Base-by-base conservation (phyloP, 2,113 vertebrate genomes). In the Dicerorhinus sumatrensis region DNA sequence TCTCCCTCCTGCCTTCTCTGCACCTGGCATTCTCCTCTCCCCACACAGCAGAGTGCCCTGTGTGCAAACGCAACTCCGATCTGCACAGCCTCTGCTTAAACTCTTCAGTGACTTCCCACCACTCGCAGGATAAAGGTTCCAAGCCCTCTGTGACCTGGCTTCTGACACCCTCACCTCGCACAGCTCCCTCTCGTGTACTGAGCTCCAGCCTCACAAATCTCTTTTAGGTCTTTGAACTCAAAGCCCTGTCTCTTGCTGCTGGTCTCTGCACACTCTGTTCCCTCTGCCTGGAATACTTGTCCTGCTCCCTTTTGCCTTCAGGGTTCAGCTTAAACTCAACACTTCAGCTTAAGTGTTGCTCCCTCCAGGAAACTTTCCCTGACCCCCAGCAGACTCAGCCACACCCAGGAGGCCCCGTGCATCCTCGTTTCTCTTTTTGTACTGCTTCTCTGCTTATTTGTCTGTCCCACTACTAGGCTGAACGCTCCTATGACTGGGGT, bases 181-280 rank as follows among this genome's bases (percentile, higher is more conserved):
- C 21, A 10, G 2, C 10, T 67, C n/a, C 21, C 4, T 67, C 46
- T 54, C 0, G 8, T 33, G 17, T 42, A 3, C 48, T 23, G 39
- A 51, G 54, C n/a, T 27, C 29, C 6, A 4, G 82, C 8, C 29
- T 48, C 48, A 73, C 0, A 3, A 23, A 42, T 0, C 0, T 29
- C 82, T 85, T 82, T 20, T 39, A 58, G 5, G 51, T 17, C 58
- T 91, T n/a, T 39, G 75, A 77, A 62, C 36, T 13, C 25, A 6
- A 67, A 80, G 5, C 18, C 42, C 7, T 54, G 6, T 4, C 20
- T 51, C 70, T 16, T 39, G 81, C 39, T 6, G 25, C 39, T 67
- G 62, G 27, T 65, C 48, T 67, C n/a, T n/a, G 33, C 25, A 33
- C 13, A 31, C 23, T 48, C 89, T 75, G 56, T 79, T 48, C 54